Evolutionary conservation across 2,888 invertebrate genomes (phyloP), one percentile per base, ranked within the genome.

Genomic region (Mesochorus sp.): DNA sequence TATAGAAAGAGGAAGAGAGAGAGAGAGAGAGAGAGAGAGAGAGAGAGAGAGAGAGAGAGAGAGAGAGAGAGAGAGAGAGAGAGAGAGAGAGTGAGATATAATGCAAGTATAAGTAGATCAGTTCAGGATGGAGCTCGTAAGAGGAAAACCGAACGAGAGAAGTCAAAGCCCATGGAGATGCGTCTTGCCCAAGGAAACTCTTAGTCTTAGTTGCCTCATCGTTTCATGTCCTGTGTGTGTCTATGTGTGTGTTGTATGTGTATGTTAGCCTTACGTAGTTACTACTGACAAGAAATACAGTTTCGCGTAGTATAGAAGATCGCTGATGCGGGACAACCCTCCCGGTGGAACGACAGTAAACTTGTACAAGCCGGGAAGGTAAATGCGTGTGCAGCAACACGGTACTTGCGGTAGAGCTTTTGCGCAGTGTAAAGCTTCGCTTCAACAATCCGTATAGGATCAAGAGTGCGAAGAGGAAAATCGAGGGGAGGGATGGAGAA

Each of bases 281-380:
- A 34, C 47, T 2, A 59, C 21, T 26, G 39, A 26, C 55, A 39
- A 21, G 24, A 14, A 55, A 62, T 37, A 5, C 24, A 64, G 62
- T 62, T 72, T 72, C 21, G 61, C n/a, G 37, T 42, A 31, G 8
- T n/a, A 24, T 66, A 10, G 31, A n/a, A 26, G 59, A 59, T 67
- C 74, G 51, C 26, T 67, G 74, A 24, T 61, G 73, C 66, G 73
- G 21, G 28, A 74, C 66, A 39, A 14, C 39, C 37, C 26, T 59
- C 59, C 47, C 21, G 21, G 59, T 31, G 26, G 26, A 57, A 47
- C 28, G 21, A 59, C 51, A 39, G 31, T 42, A 74, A 67, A 67
- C 67, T 74, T 59, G 59, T 24, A 24, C 10, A 34, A 67, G 59
- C 51, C 31, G 21, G 19, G 8, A 37, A 49, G 66, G 51, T 39